These are phyloP conservation scores for Scaptomyza flava DNA, from an alignment of 2,888 invertebrate species.

Conservation along the genomic window DNA sequence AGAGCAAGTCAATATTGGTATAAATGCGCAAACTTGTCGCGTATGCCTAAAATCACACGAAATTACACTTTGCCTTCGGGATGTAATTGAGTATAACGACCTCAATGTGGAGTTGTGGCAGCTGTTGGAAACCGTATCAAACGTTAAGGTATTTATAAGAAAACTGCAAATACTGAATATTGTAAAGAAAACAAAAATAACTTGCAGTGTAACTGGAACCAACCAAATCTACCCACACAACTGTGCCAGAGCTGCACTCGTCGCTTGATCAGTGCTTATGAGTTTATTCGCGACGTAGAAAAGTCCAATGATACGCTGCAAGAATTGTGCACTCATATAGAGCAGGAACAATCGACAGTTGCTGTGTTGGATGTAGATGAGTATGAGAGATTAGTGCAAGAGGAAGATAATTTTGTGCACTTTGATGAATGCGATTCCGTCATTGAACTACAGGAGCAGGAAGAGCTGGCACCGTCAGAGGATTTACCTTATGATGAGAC, in stretches of 20 bases:
- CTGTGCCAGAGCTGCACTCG: constrained; percentile 77
- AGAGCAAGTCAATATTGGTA: not conserved
- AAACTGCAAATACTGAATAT: not conserved
- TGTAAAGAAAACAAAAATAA: not conserved
- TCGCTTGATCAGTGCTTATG: constrained; percentile 75
- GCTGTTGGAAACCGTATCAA: constrained; percentile 69
- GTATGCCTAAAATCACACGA: constrained; percentile 71
- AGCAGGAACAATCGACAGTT: constrained; percentile 15
- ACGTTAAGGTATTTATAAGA: constrained; percentile 63
- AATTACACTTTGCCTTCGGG: constrained; percentile 69
- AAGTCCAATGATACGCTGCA: constrained; percentile 67
- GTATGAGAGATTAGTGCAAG: constrained; percentile 7
- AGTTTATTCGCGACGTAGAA: constrained; percentile 76
- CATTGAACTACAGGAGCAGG: constrained; percentile 29
- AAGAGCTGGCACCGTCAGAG: constrained; percentile 9
- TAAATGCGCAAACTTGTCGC: constrained; percentile 64
- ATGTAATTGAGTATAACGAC: constrained; percentile 73
- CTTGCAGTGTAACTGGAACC: constrained; percentile 57
- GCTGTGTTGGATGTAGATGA: constrained; percentile 2
- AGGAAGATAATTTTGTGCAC: constrained; percentile 12
- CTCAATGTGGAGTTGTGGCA: constrained; percentile 66
- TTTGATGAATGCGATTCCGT: constrained; percentile 34
- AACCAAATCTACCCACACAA: constrained; percentile 62
- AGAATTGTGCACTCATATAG: constrained; percentile 30
- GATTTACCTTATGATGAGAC: constrained; percentile 2